These are phyloP conservation scores for Psittacula derbiana DNA, from an alignment of 2,797 vertebrate genomes.

Conservation along the genomic window DNA sequence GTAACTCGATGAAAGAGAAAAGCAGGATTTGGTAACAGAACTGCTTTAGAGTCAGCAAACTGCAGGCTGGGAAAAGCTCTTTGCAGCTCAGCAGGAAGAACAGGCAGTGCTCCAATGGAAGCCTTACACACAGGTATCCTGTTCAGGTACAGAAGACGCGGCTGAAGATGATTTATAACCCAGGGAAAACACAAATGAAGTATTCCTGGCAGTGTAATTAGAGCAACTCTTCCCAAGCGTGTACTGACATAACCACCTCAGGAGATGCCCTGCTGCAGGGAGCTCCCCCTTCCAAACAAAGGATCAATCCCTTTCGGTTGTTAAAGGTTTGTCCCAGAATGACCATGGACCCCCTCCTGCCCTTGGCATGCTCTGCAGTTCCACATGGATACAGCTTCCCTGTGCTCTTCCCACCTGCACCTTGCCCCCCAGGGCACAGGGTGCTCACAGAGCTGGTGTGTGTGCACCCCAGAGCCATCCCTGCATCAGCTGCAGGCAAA, in stretches of 20 bases:
- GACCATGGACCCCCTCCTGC: too few species aligned
- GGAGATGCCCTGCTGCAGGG: neutral
- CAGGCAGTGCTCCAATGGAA: neutral
- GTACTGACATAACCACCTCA: neutral
- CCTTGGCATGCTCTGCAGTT: accelerated
- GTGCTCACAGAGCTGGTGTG: neutral
- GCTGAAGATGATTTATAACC: neutral
- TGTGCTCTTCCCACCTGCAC: neutral
- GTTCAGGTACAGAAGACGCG: neutral
- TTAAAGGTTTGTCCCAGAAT: neutral
- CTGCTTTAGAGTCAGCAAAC: neutral
- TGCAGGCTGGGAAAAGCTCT: neutral
- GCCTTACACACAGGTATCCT: neutral
- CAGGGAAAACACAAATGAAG: neutral
- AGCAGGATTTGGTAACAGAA: neutral
- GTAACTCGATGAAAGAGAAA: neutral
- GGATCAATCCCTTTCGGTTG: accelerated
- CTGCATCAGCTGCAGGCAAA: neutral
- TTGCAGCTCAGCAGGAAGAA: neutral
- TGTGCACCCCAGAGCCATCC: neutral
- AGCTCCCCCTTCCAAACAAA: neutral
- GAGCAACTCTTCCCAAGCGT: neutral
- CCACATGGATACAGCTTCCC: accelerated
- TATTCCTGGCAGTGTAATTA: neutral
- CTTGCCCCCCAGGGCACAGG: accelerated